A percentile compares a stretch with the other conserved stretches of the same genome.
Evolutionary conservation across 1,140 invertebrate species (phyloP).

Genomic region (Pristionchus pacificus): DNA sequence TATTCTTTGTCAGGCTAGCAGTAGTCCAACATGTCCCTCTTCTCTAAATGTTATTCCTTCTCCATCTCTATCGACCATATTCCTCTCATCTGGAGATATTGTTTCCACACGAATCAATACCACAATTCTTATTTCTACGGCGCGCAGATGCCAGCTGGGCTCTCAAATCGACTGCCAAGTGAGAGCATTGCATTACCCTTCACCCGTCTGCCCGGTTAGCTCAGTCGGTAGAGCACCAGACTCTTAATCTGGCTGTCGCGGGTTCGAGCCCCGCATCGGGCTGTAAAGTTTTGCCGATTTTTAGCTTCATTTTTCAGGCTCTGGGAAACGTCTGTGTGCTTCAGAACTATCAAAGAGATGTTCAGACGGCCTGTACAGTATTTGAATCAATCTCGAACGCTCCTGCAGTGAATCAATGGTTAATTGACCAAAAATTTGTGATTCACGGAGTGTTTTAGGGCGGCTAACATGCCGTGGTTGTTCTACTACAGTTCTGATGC

Average conservation of each 20-base stretch:
- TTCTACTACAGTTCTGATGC: slow-evolving; percentile 4
- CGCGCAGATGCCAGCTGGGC: background rate
- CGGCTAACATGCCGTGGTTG: background rate
- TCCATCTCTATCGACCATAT: background rate
- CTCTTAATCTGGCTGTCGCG: no score
- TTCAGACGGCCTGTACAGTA: background rate
- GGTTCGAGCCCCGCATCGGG: background rate
- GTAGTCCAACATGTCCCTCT: no score
- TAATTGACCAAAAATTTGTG: background rate
- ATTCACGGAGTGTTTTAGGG: background rate
- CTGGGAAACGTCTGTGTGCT: slow-evolving; percentile 16
- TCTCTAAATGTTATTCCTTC: background rate
- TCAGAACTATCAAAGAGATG: slow-evolving; percentile 10
- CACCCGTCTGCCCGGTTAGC: background rate
- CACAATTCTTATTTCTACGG: background rate
- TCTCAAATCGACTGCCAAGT: background rate
- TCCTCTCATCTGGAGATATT: background rate
- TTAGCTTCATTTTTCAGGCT: slow-evolving; percentile 1
- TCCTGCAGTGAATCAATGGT: slow-evolving; percentile 3
- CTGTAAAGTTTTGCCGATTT: background rate
- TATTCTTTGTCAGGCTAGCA: no score
- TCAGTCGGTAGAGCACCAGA: background rate
- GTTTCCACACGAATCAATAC: background rate
- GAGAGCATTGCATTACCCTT: background rate
- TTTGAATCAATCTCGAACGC: background rate